A percentile compares a stretch with the other conserved stretches of the same genome.
Conservation (phyloP, 2,888 invertebrate species). For the Magallana nippona region DNA sequence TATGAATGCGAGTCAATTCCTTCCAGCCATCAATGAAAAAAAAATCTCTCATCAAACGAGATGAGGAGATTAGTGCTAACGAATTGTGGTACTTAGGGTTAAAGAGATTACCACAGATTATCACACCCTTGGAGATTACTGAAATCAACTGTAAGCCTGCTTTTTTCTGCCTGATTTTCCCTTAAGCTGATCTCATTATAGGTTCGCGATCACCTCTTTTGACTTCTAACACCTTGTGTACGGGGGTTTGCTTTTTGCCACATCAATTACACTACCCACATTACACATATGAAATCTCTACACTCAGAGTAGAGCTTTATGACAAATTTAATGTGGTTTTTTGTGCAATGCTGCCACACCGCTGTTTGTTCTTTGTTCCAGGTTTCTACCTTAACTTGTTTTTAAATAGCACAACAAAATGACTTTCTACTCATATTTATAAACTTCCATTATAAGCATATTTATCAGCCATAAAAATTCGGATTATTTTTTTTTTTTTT, state of each 20-base stretch:
- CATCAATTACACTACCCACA: not conserved
- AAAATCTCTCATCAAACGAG: conserved; percentile 11
- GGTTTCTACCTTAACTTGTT: too few relatives aligned
- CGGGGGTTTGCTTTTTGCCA: not conserved
- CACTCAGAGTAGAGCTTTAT: too few relatives aligned
- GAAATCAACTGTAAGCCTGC: conserved; percentile 13
- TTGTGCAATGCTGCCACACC: too few relatives aligned
- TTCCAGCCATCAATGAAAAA: not conserved
- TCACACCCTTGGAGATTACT: not conserved
- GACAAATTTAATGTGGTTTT: too few relatives aligned
- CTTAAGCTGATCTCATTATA: conserved; percentile 26
- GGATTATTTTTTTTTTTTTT: too few relatives aligned
- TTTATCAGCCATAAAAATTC: too few relatives aligned
- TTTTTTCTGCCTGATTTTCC: conserved; percentile 36
- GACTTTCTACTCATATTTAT: too few relatives aligned
- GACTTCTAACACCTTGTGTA: not conserved
- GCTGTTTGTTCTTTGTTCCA: too few relatives aligned
- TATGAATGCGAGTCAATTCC: not conserved
- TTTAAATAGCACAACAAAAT: too few relatives aligned
- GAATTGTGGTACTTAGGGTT: not conserved
- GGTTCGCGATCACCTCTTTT: not conserved
- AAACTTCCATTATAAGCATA: too few relatives aligned
- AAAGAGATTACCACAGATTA: not conserved
- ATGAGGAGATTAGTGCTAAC: conserved; percentile 4
- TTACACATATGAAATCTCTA: not conserved